Percentiles rank a stretch among this genome's conserved stretches.
Conservation (phyloP, 2,888 invertebrate genomes). For the Bellardia pandia region DNA sequence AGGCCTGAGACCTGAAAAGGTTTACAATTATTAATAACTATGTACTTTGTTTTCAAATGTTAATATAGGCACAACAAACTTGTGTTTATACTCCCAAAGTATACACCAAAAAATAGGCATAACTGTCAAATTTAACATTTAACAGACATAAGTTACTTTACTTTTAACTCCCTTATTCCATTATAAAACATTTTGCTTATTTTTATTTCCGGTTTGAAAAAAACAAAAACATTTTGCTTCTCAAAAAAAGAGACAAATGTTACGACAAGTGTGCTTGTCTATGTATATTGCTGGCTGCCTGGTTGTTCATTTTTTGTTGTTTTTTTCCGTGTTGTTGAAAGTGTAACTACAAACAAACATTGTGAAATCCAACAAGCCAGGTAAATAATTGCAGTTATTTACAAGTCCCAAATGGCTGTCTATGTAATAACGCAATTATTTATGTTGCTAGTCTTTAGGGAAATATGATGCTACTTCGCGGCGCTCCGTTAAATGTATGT, state of each 20-base stretch:
- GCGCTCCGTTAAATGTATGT: conserved; percentile 42
- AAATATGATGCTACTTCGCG: conserved; percentile 72
- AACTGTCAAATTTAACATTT: conserved; percentile 39
- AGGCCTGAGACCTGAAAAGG: not conserved
- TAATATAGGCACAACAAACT: not conserved
- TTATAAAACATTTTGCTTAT: conserved; percentile 1
- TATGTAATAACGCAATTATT: conserved; percentile 79
- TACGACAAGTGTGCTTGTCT: conserved; percentile 50
- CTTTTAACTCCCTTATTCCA: not conserved
- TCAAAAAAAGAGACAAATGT: conserved; percentile 46
- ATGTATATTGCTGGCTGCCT: conserved; percentile 10
- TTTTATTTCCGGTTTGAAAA: not conserved
- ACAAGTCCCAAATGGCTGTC: conserved; percentile 74
- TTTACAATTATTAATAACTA: not conserved
- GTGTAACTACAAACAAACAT: conserved; percentile 61
- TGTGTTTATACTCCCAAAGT: not conserved
- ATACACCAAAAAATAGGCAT: not conserved
- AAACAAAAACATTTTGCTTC: conserved; percentile 36
- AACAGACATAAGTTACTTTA: conserved; percentile 13
- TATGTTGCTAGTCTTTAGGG: conserved; percentile 75
- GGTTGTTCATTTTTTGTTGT: conserved; percentile 35
- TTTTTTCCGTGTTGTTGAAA: conserved; percentile 20
- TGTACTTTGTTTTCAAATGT: not conserved
- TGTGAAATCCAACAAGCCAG: conserved; percentile 71
- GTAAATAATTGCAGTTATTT: conserved; percentile 77